Base-by-base conservation (phyloP, 2,888 invertebrate species). In the Eremobia ochroleuca region DNA sequence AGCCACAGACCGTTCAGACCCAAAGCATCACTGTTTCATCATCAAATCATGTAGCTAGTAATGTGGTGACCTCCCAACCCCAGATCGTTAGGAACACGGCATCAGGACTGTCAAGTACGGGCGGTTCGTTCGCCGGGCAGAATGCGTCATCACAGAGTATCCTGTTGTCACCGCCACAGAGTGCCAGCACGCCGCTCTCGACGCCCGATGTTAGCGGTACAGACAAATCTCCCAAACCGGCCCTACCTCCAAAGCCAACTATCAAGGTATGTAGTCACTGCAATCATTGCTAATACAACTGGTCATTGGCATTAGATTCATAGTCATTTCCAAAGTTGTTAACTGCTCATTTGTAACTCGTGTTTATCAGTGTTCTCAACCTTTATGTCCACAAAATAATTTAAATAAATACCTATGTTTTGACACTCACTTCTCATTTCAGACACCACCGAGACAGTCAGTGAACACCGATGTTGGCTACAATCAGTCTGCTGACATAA, bases 161-260 rank as follows among this genome's bases (percentile, higher is more conserved):
- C 85, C 89, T 96, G 89, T 90, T 97, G 91, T 97, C 97, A 25
- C 97, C 97, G 4, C 97, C 97, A 46, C 97, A 97, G 91, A 97
- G 97, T 82, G 97, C 97, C 85, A 97, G 97, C 90, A 97, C 97
- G 3, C 97, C 97, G 5, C 87, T 97, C 58, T 95, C 97, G 6
- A 97, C 97, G 18, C 97, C 97, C 11, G 97, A 97, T 88, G 96
- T 96, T 82, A 96, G 97, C 75, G 85, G 85, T 78, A 94, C 95
- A 11, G 97, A 97, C 89, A 97, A 97, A 91, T 97, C 96, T 37
- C 97, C 97, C 67, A 98, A 98, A 92, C 98, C 98, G 1, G 98
- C 98, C 3, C 93, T 98, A 93, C 98, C 98, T 81, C 98, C 98
- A 18, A 99, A 99, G 95, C 99, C 99, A 68, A 97, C 97, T 31